Evolutionary conservation across 2,797 vertebrate species (phyloP).

Genomic region (Malacoctenus gilli): DNA sequence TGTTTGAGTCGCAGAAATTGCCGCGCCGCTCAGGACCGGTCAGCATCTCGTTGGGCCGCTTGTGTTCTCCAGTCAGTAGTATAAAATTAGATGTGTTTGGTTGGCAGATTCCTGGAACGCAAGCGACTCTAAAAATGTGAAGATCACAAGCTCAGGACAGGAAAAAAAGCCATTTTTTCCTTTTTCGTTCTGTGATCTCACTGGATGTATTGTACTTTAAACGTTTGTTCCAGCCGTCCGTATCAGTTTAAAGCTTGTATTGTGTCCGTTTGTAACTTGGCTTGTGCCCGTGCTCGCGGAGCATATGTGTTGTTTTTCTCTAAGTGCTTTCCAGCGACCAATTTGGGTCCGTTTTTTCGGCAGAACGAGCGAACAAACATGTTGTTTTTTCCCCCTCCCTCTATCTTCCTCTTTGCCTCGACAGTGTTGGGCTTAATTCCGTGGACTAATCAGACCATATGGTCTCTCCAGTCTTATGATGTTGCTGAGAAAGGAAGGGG

Average conservation of each 20-base stretch:
- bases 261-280: constrained; percentile 40
- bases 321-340: constrained; percentile 40
- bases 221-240: constrained; percentile 28
- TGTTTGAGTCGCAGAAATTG: constrained; percentile 53
- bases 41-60: constrained; percentile 29
- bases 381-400: too few species aligned
- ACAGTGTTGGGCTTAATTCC: constrained; percentile 67
- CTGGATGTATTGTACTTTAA: constrained; percentile 42
- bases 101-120: constrained; percentile 29
- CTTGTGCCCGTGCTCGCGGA: constrained; percentile 6
- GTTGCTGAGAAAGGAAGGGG: constrained; percentile 61
- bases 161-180: constrained; percentile 27
- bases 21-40: constrained; percentile 56
- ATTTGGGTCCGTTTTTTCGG: constrained; percentile 56
- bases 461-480: constrained; percentile 68
- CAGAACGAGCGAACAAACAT: constrained; percentile 29
- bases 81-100: constrained; percentile 27
- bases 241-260: constrained; percentile 44
- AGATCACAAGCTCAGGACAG: constrained; percentile 19
- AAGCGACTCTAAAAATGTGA: constrained; percentile 45
- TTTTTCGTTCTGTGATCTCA: constrained; percentile 44
- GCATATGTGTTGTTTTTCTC: constrained; percentile 16
- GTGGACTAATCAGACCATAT: constrained; percentile 74
- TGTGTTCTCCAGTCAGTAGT: constrained; percentile 7
- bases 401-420: constrained; percentile 46